Evolutionary conservation across 1,140 invertebrate genomes (phyloP).

Genomic region (Amyelois transitella): DNA sequence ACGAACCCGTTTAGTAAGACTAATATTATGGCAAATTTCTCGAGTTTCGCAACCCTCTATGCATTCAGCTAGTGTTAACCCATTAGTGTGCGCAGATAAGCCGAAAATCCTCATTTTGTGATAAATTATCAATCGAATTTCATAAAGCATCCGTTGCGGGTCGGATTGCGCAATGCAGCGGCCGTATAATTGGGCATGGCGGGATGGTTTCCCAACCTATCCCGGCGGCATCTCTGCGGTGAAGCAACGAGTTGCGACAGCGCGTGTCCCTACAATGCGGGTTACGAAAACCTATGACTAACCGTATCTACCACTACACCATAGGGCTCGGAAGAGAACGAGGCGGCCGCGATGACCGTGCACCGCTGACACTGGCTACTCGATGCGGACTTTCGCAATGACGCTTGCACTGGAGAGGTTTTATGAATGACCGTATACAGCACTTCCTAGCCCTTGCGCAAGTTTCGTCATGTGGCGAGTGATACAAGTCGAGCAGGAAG

Average conservation of each 20-base stretch:
- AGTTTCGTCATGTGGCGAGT: slow-evolving; percentile 43
- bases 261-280: slow-evolving; percentile 59
- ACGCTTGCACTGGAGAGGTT: slow-evolving; percentile 36
- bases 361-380: slow-evolving; percentile 36
- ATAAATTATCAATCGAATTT: slow-evolving; percentile 43
- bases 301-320: slow-evolving; percentile 20
- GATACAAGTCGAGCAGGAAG: slow-evolving; percentile 68
- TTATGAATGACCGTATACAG: slow-evolving; percentile 39
- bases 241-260: slow-evolving; percentile 66
- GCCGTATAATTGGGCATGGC: slow-evolving; percentile 61
- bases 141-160: slow-evolving; percentile 29
- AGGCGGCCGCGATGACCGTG: not conserved
- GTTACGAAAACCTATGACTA: slow-evolving; percentile 70
- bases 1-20: not conserved
- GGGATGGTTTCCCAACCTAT: slow-evolving; percentile 71
- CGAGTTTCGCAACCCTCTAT: slow-evolving; percentile 7
- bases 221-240: slow-evolving; percentile 57
- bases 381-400: slow-evolving; percentile 43
- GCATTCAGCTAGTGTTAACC: not conserved
- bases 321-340: slow-evolving; percentile 33
- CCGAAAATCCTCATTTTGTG: slow-evolving; percentile 10
- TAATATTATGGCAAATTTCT: slow-evolving; percentile 3
- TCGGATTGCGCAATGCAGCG: slow-evolving; percentile 39
- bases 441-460: slow-evolving; percentile 53
- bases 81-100: slow-evolving; percentile 12